phyloP scores from a whole-genome alignment of 2,888 invertebrate species.

The Eugnorisma glareosa region DNA sequence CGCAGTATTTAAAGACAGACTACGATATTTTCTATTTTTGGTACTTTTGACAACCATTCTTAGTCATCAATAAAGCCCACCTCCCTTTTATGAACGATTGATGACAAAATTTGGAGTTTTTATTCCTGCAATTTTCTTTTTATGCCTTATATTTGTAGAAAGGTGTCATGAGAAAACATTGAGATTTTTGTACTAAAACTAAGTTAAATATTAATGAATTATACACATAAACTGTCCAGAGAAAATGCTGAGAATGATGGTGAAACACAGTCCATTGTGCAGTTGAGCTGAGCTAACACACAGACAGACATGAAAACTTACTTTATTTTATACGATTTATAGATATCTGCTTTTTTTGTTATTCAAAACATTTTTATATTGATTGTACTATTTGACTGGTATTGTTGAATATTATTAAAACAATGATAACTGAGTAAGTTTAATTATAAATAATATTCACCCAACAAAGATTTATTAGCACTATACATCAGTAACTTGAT shows the following conservation, averaged over 20 bases:
- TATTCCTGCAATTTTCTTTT: neutral
- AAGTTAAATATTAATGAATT: neutral
- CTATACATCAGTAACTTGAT: constrained; percentile 2
- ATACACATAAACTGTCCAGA: neutral
- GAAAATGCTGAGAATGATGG: neutral
- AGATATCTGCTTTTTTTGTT: constrained; percentile 1
- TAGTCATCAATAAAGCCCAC: constrained; percentile 10
- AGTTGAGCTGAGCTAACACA: neutral
- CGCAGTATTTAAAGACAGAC: neutral
- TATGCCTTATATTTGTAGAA: neutral
- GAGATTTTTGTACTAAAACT: neutral
- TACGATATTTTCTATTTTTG: neutral
- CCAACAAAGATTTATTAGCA: neutral
- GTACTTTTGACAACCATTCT: neutral
- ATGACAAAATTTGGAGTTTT: neutral
- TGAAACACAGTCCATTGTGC: neutral
- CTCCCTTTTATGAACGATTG: neutral
- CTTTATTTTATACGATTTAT: neutral
- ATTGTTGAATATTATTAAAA: constrained; percentile 31
- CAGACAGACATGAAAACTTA: neutral
- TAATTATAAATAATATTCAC: constrained; percentile 8
- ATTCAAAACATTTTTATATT: neutral
- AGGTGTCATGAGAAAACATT: neutral
- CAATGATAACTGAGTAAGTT: constrained; percentile 27
- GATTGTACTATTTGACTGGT: constrained; percentile 1